Evolutionary conservation across 2,888 invertebrate genomes (phyloP), one percentile per base, ranked within the genome.

Genomic region (Idaea biselata): DNA sequence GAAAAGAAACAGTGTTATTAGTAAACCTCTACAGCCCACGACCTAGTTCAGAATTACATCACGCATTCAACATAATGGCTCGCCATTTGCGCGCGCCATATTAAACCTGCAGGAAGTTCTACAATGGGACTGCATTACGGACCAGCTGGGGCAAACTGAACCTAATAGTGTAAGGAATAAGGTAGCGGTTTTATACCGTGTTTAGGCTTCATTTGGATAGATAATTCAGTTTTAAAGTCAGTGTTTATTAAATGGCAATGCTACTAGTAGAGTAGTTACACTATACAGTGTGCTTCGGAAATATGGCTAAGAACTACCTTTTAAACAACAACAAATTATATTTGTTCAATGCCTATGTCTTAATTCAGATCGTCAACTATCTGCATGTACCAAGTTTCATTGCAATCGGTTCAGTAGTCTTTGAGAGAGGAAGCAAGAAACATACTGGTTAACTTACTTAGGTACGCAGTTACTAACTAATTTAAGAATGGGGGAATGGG

Each of bases 31-130:
- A 18, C 17, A 18, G 56, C 60, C 56, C 58, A 25, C 63, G 64
- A 64, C 65, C 65, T 54, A 68, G 63, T 63, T 64, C 55, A 55
- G 60, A 32, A 53, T 68, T 65, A 67, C 67, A 63, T 64, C 66
- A 68, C 64, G 64, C 58, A 69, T 61, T 55, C 57, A 31, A 56
- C 55, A 60, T 69, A 68, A 71, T 69, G 61, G 58, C 31, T 57
- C 59, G 61, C 58, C 66, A 71, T 69, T 70, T 61, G 65, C 65
- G 60, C 65, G 62, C 62, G 60, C 71, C 64, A 67, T 65, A 71
- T 61, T 61, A 60, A 66, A 65, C 56, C 61, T 31, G 58, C 67
- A 69, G 71, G 68, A 71, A 68, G 67, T 65, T 32, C 63, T 59
- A n/a, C 44, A 18, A 56, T 56, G 17, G 55, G 7, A 44, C 44